Evolutionary conservation across 2,113 vertebrate species (phyloP).

Genomic region (Todiramphus chloris): DNA sequence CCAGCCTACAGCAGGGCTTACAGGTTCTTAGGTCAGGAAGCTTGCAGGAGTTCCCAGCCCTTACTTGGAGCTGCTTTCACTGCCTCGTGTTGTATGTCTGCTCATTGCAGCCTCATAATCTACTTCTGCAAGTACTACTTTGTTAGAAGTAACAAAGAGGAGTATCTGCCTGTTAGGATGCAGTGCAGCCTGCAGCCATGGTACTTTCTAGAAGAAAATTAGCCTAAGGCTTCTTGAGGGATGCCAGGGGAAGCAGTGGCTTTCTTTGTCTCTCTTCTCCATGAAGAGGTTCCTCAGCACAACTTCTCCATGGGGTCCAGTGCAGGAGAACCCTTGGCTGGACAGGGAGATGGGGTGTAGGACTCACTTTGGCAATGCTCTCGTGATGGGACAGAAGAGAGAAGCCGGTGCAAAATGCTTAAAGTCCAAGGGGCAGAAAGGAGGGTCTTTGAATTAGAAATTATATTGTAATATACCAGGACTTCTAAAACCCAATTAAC

Average conservation of each 20-base stretch:
- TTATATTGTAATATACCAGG: not conserved
- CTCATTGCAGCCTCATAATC: not conserved
- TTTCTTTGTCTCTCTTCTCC: not conserved
- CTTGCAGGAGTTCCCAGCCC: not conserved
- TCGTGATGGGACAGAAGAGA: not conserved
- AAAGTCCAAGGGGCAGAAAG: not conserved
- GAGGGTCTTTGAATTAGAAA: not conserved
- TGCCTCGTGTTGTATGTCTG: not conserved
- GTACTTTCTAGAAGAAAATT: not conserved
- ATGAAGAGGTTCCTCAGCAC: not conserved
- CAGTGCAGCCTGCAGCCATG: not conserved
- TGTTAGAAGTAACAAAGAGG: not conserved
- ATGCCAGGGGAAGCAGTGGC: not conserved
- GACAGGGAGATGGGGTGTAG: not conserved
- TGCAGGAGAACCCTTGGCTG: not conserved
- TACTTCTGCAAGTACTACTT: not conserved
- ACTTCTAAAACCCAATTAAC: not conserved
- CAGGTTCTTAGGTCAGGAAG: not conserved
- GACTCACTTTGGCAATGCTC: not conserved
- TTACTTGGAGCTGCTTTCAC: not conserved
- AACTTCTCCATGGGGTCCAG: not conserved
- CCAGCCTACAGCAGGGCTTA: not conserved
- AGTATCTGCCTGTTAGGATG: not conserved
- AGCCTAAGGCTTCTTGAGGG: not conserved
- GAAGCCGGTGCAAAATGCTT: not conserved